A percentile compares a stretch with the other conserved stretches of the same genome.
phyloP scores from a whole-genome alignment of 2,888 invertebrate species.

The Scaptomyza flava region DNA sequence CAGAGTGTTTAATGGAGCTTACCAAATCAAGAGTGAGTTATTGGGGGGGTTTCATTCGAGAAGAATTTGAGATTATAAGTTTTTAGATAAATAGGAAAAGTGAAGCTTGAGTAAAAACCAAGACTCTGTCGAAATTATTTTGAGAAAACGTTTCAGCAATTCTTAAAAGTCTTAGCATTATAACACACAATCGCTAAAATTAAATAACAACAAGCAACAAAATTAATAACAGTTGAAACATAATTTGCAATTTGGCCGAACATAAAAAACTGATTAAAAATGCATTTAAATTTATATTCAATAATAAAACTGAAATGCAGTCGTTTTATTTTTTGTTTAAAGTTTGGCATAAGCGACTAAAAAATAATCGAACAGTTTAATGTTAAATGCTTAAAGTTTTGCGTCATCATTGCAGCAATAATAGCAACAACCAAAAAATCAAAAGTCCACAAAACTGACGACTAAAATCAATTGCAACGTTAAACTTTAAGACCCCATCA shows the following conservation, averaged over 20 bases:
- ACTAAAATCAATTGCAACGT: slow-evolving; percentile 78
- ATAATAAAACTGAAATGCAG: slow-evolving; percentile 66
- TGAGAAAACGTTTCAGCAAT: background rate
- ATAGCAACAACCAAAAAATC: slow-evolving; percentile 57
- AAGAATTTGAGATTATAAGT: background rate
- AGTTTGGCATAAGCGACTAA: slow-evolving; percentile 45
- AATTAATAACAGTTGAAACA: slow-evolving; percentile 60
- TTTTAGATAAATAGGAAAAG: background rate
- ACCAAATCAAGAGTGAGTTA: slow-evolving; percentile 11
- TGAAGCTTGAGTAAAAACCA: background rate
- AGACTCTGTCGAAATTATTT: too few relatives aligned
- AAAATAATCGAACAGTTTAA: slow-evolving; percentile 65
- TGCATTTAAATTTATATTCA: slow-evolving; percentile 71
- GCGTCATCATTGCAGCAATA: slow-evolving; percentile 58
- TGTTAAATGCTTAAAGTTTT: slow-evolving; percentile 59
- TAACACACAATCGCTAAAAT: slow-evolving; percentile 22
- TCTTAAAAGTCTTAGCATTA: background rate
- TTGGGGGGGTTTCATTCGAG: background rate
- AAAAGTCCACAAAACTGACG: slow-evolving; percentile 78
- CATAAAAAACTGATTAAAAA: slow-evolving; percentile 73
- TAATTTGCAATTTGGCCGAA: slow-evolving; percentile 53
- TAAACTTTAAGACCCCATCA: slow-evolving; percentile 73
- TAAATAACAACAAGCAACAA: slow-evolving; percentile 46
- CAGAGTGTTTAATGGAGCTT: slow-evolving; percentile 48
- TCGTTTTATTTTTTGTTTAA: slow-evolving; percentile 52